Percentiles rank a stretch among this genome's conserved stretches.
These are phyloP conservation scores for Pterocles gutturalis DNA, from an alignment of 2,113 vertebrate genomes.

Conservation along the genomic window DNA sequence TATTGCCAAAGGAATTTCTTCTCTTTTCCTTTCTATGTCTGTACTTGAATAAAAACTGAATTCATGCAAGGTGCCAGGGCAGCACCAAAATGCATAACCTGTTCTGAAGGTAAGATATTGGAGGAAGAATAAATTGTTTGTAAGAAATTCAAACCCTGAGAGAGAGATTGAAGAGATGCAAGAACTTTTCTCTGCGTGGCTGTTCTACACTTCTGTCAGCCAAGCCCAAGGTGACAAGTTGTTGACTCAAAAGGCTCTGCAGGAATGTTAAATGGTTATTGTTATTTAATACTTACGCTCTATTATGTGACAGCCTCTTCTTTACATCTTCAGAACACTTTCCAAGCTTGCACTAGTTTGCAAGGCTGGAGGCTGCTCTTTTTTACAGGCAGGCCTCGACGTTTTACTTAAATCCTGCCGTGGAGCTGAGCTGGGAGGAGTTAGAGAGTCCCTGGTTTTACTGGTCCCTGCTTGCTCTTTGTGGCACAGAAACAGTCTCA, in stretches of 20 bases:
- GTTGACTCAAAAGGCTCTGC: constrained; percentile 14
- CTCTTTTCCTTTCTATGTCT: not conserved
- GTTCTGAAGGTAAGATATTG: not conserved
- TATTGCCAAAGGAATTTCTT: not conserved
- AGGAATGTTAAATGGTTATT: constrained; percentile 45
- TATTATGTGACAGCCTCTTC: constrained; percentile 5
- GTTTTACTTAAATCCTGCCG: not conserved
- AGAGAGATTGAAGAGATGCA: not conserved
- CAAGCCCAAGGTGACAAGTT: constrained; percentile 12
- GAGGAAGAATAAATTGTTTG: not conserved
- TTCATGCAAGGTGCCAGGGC: not conserved
- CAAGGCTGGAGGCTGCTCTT: not conserved
- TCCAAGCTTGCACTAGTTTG: not conserved
- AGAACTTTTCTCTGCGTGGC: not conserved
- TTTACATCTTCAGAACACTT: constrained; percentile 14
- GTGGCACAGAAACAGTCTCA: not conserved
- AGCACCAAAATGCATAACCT: not conserved
- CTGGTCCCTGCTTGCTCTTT: not conserved
- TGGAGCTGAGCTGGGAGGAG: not conserved
- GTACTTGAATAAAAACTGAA: not conserved
- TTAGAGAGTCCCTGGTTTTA: not conserved
- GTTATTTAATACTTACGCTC: not conserved
- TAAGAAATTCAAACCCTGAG: not conserved
- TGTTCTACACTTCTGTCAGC: not conserved
- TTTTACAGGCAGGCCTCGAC: not conserved